phyloP scores from a whole-genome alignment of 2,888 invertebrate genomes.

The Tineola bisselliella region DNA sequence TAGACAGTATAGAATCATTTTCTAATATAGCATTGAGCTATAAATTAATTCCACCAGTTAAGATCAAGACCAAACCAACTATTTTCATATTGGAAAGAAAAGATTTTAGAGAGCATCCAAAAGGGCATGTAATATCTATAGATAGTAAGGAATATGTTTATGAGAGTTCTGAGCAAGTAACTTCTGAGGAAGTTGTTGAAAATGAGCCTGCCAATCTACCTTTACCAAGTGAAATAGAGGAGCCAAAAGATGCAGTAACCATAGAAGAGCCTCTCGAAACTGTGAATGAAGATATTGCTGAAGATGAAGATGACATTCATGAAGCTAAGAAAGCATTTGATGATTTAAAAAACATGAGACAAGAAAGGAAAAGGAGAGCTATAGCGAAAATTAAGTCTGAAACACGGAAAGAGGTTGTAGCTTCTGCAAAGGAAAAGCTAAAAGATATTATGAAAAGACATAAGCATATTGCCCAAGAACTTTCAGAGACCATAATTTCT shows the following conservation, averaged over 20 bases:
- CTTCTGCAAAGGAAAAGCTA: slow-evolving; percentile 59
- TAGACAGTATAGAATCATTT: slow-evolving; percentile 84
- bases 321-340: slow-evolving; percentile 37
- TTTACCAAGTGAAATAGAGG: not conserved
- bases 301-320: slow-evolving; percentile 13
- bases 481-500: slow-evolving; percentile 30
- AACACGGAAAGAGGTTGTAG: slow-evolving; percentile 55
- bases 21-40: slow-evolving; percentile 84
- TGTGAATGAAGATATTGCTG: not conserved
- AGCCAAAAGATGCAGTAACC: not conserved
- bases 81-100: slow-evolving; percentile 80
- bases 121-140: slow-evolving; percentile 25
- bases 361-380: slow-evolving; percentile 51
- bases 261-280: not conserved
- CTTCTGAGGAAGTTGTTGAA: slow-evolving; percentile 14
- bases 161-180: slow-evolving; percentile 15
- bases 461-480: slow-evolving; percentile 49
- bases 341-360: slow-evolving; percentile 38
- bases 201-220: not conserved
- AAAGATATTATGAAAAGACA: slow-evolving; percentile 61
- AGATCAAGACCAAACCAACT: slow-evolving; percentile 83
- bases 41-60: slow-evolving; percentile 78
- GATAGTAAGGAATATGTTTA: slow-evolving; percentile 16
- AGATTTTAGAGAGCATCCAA: slow-evolving; percentile 61
- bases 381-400: slow-evolving; percentile 58